These are phyloP conservation scores for Phoxinus phoxinus DNA, from an alignment of 2,113 vertebrate genomes.

Conservation along the genomic window DNA sequence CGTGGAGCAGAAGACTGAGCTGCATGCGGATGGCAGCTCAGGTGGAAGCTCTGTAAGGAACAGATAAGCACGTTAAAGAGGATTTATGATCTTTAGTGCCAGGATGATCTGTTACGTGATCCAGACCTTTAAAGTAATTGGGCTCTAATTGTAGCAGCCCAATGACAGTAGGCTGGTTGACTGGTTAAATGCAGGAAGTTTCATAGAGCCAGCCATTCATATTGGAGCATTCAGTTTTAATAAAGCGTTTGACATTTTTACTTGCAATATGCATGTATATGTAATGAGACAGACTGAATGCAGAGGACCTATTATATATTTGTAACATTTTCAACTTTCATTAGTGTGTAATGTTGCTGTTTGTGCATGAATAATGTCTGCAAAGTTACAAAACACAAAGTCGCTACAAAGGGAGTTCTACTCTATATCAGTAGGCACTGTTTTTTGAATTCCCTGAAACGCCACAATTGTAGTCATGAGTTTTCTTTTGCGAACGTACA, in stretches of 20 bases:
- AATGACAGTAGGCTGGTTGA: not conserved
- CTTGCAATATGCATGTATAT: no score
- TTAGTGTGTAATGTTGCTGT: no score
- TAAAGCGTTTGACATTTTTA: not conserved
- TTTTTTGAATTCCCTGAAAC: no score
- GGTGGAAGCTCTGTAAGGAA: slow-evolving; percentile 84
- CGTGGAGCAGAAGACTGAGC: slow-evolving; percentile 91
- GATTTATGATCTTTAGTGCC: not conserved
- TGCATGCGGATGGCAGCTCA: slow-evolving; percentile 84
- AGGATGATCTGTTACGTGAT: slow-evolving; percentile 11
- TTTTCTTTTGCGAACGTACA: no score
- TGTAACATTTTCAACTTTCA: no score
- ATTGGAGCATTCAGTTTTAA: not conserved
- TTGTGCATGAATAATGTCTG: no score
- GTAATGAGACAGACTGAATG: not conserved
- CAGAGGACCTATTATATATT: no score
- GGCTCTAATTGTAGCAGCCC: not conserved
- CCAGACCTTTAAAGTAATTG: not conserved
- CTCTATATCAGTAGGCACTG: no score
- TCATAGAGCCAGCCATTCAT: not conserved
- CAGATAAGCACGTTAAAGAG: not conserved
- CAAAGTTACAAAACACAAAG: no score
- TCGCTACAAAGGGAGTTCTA: no score
- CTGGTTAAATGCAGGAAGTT: not conserved
- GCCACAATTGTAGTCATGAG: no score